A percentile compares a stretch with the other conserved stretches of the same genome.
These are phyloP conservation scores for Hyla sarda DNA, from an alignment of 2,113 vertebrate genomes.

Conservation along the genomic window DNA sequence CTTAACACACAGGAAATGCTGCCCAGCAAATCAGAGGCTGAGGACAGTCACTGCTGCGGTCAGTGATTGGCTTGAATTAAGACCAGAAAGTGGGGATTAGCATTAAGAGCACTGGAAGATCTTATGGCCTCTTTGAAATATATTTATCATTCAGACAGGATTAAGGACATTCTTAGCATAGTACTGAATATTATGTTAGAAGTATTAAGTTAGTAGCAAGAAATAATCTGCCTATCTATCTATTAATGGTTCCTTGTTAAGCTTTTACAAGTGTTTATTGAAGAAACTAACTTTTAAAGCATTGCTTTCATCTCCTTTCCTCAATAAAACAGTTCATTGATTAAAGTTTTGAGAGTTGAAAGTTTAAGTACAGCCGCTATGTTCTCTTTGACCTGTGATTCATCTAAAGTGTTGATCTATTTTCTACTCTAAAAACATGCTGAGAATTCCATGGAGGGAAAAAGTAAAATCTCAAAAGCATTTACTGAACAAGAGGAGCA, in stretches of 20 bases:
- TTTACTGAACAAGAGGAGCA: constrained; percentile 26
- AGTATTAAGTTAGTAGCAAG: too few relatives aligned
- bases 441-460: constrained; percentile 13
- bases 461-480: constrained; percentile 35
- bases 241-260: neutral
- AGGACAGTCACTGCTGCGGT: too few relatives aligned
- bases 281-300: neutral
- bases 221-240: neutral
- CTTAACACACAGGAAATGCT: too few relatives aligned
- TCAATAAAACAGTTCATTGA: constrained; percentile 4
- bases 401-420: constrained; percentile 25
- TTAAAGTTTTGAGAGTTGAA: constrained; percentile 20
- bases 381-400: neutral
- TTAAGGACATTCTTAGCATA: too few relatives aligned
- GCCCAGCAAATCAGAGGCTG: too few relatives aligned
- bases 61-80: too few relatives aligned
- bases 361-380: neutral
- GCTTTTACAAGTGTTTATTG: neutral
- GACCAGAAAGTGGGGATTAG: too few relatives aligned
- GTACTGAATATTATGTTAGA: too few relatives aligned
- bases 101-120: too few relatives aligned
- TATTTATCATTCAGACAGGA: too few relatives aligned
- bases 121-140: too few relatives aligned
- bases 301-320: neutral
- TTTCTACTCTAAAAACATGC: constrained; percentile 29